Conservation (phyloP, 2,113 vertebrate species). For the Ctenodactylus gundi region DNA sequence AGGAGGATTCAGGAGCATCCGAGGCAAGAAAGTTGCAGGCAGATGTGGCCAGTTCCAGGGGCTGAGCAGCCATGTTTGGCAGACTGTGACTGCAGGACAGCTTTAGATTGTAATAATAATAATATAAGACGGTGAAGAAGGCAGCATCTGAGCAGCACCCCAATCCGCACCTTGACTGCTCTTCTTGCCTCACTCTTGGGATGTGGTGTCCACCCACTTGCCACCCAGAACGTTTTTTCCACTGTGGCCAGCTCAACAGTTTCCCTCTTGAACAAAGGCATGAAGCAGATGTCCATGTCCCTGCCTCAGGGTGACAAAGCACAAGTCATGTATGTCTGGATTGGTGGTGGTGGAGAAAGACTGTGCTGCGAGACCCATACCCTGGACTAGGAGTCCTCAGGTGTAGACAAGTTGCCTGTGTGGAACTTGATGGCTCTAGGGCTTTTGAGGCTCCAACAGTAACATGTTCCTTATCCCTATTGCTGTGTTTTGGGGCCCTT, state of each 20-base stretch:
- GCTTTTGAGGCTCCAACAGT: slow-evolving; percentile 97
- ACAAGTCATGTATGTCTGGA: slow-evolving; percentile 97
- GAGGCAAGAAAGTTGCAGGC: not conserved
- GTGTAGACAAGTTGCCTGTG: slow-evolving; percentile 94
- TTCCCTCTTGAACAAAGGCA: slow-evolving; percentile 91
- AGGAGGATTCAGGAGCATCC: not conserved
- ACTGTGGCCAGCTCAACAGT: slow-evolving; percentile 94
- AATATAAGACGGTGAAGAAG: too few relatives aligned
- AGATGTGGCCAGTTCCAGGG: not conserved
- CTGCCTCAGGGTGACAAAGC: slow-evolving; percentile 93
- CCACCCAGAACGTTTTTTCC: too few relatives aligned
- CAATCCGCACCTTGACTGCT: too few relatives aligned
- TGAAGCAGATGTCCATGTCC: slow-evolving; percentile 94
- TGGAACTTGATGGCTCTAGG: slow-evolving; percentile 99
- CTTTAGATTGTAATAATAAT: not conserved
- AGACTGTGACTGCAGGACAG: not conserved
- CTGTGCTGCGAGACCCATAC: slow-evolving; percentile 95
- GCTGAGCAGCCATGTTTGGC: not conserved
- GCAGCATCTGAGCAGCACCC: too few relatives aligned
- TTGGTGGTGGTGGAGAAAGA: slow-evolving; percentile 94
- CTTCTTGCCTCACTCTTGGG: too few relatives aligned
- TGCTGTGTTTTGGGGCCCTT: slow-evolving; percentile 97
- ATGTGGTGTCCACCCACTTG: too few relatives aligned
- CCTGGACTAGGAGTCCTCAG: slow-evolving; percentile 93
- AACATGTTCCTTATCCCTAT: slow-evolving; percentile 96